Evolutionary conservation across 1,140 invertebrate genomes (phyloP).

Genomic region (Macrocentrus cingulum): DNA sequence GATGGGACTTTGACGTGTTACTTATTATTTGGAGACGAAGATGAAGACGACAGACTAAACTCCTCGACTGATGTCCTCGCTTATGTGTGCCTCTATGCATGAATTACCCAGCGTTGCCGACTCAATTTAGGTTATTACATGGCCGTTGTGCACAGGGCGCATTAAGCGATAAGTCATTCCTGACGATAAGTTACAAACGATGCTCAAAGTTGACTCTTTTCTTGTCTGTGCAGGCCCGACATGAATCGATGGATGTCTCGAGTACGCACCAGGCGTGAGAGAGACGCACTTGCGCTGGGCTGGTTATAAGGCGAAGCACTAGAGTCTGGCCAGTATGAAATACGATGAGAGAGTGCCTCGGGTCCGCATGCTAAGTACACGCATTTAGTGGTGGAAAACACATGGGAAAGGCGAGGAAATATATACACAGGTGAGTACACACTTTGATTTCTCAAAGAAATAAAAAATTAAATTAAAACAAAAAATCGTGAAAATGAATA

Average conservation of each 20-base stretch:
- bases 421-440: too few species aligned
- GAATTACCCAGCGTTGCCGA: slow-evolving; percentile 23
- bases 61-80: background rate
- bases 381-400: slow-evolving; percentile 27
- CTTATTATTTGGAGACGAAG: background rate
- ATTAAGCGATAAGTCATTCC: slow-evolving; percentile 36
- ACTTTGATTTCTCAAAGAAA: background rate
- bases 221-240: background rate
- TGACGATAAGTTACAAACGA: slow-evolving; percentile 35
- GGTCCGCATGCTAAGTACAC: slow-evolving; percentile 52
- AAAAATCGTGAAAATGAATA: too few species aligned
- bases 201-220: slow-evolving; percentile 23
- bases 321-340: slow-evolving; percentile 42
- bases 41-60: slow-evolving; percentile 1
- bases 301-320: slow-evolving; percentile 33
- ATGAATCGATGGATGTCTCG: background rate
- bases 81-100: background rate
- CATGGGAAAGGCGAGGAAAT: background rate
- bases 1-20: background rate
- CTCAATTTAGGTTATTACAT: slow-evolving; percentile 41
- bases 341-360: slow-evolving; percentile 53
- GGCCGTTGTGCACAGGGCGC: slow-evolving; percentile 20
- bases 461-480: too few species aligned
- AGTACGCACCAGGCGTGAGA: too few species aligned
- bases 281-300: slow-evolving; percentile 15